These are phyloP conservation scores for Mya arenaria DNA, from an alignment of 1,140 invertebrate species.

Conservation along the genomic window DNA sequence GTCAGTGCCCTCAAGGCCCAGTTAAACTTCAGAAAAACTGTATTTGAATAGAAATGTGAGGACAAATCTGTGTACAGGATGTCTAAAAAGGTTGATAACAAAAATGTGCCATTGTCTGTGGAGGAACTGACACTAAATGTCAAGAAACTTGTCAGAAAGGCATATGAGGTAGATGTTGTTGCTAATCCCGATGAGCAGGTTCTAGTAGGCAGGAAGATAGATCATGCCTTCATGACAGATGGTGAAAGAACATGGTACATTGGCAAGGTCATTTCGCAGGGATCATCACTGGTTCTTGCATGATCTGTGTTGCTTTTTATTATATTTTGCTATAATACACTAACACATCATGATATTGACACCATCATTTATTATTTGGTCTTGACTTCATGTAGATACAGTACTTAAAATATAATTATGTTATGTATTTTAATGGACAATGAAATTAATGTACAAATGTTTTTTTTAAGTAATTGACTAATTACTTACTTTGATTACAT, in stretches of 20 bases:
- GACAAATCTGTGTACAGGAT: background rate
- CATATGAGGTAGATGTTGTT: background rate
- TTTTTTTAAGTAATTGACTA: too few relatives aligned
- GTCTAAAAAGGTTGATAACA: background rate
- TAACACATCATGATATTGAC: too few relatives aligned
- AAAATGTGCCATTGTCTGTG: background rate
- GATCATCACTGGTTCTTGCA: too few relatives aligned
- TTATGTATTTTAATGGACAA: too few relatives aligned
- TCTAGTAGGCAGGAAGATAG: background rate
- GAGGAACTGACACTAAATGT: slow-evolving; percentile 7
- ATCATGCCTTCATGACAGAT: background rate
- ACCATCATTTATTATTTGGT: too few relatives aligned
- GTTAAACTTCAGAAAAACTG: background rate
- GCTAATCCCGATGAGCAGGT: background rate
- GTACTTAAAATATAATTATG: too few relatives aligned
- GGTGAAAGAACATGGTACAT: slow-evolving; percentile 1
- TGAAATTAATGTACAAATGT: too few relatives aligned
- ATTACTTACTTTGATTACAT: too few relatives aligned
- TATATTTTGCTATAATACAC: too few relatives aligned
- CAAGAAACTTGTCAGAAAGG: background rate
- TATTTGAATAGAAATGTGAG: background rate
- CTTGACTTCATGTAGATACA: too few relatives aligned
- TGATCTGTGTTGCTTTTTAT: too few relatives aligned
- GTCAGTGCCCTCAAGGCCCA: slow-evolving; percentile 4
- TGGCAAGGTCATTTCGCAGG: slow-evolving; percentile 40